Evolutionary conservation across 2,113 vertebrate genomes (phyloP).

Genomic region (Chrysemys picta): DNA sequence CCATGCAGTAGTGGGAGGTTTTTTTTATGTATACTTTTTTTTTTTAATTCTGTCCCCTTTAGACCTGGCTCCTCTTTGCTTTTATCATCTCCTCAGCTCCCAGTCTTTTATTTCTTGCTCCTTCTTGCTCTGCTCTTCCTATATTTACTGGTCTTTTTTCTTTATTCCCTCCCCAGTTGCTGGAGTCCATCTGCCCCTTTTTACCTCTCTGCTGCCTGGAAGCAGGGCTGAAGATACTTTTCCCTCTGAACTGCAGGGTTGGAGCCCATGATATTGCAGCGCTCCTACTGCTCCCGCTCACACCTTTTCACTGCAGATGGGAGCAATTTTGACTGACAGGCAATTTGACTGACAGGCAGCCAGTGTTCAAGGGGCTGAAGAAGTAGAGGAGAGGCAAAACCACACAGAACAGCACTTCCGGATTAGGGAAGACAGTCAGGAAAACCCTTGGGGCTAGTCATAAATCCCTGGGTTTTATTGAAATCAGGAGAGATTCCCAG

Average conservation of each 20-base stretch:
- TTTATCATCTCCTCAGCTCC: not conserved
- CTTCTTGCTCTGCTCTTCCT: not conserved
- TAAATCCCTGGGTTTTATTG: not conserved
- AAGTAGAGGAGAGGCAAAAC: not conserved
- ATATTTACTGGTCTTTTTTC: not conserved
- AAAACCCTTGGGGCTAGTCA: not conserved
- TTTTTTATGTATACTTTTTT: not conserved
- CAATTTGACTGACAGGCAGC: not conserved
- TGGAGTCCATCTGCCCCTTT: not conserved
- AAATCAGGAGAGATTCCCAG: slow-evolving; percentile 11
- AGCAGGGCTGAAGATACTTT: not conserved
- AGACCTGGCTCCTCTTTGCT: not conserved
- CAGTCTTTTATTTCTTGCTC: not conserved
- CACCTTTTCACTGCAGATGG: not conserved
- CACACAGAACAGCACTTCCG: accelerated
- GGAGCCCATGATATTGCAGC: not conserved
- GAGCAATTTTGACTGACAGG: not conserved
- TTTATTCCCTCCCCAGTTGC: not conserved
- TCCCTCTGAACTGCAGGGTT: not conserved
- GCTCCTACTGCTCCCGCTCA: not conserved
- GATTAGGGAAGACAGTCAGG: not conserved
- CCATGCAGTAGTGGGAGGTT: not conserved
- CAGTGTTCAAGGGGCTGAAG: not conserved
- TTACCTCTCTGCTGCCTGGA: not conserved
- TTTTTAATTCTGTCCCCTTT: not conserved